phyloP scores from a whole-genome alignment of 2,113 vertebrate genomes.

The Camarhynchus parvulus region DNA sequence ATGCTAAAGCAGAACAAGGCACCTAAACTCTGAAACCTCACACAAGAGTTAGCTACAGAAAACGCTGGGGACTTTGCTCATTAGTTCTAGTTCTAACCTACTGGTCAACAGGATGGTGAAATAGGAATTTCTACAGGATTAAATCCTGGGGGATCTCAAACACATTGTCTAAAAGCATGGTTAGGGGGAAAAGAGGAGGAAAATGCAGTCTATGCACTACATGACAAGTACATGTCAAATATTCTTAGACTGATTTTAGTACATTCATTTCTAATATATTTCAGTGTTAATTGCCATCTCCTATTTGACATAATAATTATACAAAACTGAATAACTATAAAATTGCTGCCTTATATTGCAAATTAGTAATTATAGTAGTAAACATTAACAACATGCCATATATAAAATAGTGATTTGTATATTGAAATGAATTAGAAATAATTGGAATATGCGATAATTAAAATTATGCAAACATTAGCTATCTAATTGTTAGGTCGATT shows the following conservation, averaged over 20 bases:
- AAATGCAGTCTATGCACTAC: constrained; percentile 29
- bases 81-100: neutral
- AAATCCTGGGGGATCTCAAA: neutral
- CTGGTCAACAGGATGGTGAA: neutral
- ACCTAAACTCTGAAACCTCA: neutral
- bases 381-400: constrained; percentile 80
- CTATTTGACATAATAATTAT: constrained; percentile 81
- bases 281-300: constrained; percentile 75
- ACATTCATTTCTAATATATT: constrained; percentile 71
- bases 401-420: constrained; percentile 79
- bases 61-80: neutral
- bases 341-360: constrained; percentile 79
- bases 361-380: constrained; percentile 80
- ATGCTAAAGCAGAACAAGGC: neutral
- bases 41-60: neutral
- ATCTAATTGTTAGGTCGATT: neutral
- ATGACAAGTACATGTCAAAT: constrained; percentile 56
- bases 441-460: constrained; percentile 78
- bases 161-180: neutral
- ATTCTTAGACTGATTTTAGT: constrained; percentile 66
- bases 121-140: neutral
- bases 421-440: constrained; percentile 79
- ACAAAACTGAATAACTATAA: constrained; percentile 79
- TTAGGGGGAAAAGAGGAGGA: neutral
- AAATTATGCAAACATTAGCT: constrained; percentile 73